Conservation (phyloP, 2,888 invertebrate genomes). For the Meteorus cinctellus region DNA sequence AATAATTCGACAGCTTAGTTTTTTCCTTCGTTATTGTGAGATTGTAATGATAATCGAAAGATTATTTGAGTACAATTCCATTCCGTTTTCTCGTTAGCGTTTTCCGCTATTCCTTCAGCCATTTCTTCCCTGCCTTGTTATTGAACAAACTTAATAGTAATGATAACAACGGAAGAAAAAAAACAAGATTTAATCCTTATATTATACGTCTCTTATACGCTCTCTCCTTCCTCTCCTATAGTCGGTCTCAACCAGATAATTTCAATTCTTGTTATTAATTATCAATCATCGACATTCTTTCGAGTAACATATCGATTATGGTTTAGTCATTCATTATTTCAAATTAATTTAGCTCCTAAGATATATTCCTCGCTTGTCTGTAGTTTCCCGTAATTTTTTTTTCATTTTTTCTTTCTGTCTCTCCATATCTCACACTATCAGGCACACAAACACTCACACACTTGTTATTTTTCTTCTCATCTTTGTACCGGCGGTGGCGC, state of each 20-base stretch:
- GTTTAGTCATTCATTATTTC: slow-evolving; percentile 51
- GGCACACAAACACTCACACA: slow-evolving; percentile 35
- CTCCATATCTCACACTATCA: slow-evolving; percentile 22
- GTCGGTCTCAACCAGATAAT: slow-evolving; percentile 7
- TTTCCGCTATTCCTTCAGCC: neutral
- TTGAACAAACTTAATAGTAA: slow-evolving; percentile 7
- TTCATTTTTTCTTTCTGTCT: slow-evolving; percentile 30
- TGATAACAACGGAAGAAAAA: slow-evolving; percentile 5
- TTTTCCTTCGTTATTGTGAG: neutral
- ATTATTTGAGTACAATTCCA: neutral
- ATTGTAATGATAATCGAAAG: neutral
- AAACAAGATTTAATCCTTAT: slow-evolving; percentile 7
- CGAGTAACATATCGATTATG: slow-evolving; percentile 54
- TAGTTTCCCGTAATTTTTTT: slow-evolving; percentile 27
- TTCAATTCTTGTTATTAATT: slow-evolving; percentile 19
- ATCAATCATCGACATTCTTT: slow-evolving; percentile 49
- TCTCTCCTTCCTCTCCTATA: neutral
- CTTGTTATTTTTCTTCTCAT: slow-evolving; percentile 34
- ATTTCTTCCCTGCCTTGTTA: neutral
- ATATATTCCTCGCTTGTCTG: slow-evolving; percentile 30
- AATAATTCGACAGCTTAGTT: neutral
- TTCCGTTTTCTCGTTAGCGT: neutral
- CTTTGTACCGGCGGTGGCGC: slow-evolving; percentile 52
- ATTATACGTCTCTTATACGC: neutral
- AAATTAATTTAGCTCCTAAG: slow-evolving; percentile 49